phyloP scores from a whole-genome alignment of 2,113 vertebrate species.

The Leucopsar rothschildi region DNA sequence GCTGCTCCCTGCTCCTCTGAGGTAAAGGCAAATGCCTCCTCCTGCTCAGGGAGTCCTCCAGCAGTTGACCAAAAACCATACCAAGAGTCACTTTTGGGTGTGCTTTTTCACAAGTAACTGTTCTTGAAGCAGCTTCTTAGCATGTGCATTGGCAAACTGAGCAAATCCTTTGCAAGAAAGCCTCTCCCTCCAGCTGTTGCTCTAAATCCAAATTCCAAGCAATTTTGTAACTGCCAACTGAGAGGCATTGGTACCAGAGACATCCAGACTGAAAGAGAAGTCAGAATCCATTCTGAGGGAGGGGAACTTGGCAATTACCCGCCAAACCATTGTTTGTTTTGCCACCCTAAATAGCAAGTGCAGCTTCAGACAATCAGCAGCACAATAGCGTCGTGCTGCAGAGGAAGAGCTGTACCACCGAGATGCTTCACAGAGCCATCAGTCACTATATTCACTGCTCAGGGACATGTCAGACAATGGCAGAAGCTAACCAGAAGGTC shows the following conservation, averaged over 20 bases:
- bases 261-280: not conserved
- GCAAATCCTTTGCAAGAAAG: not conserved
- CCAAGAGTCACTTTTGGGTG: not conserved
- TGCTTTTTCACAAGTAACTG: not conserved
- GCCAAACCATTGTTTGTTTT: not conserved
- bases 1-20: not conserved
- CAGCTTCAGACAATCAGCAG: not conserved
- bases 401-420: not conserved
- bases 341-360: not conserved
- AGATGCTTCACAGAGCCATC: not conserved
- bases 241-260: not conserved
- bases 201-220: not conserved
- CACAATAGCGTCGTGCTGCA: not conserved
- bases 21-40: not conserved
- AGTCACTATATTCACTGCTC: not conserved
- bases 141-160: not conserved
- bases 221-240: not conserved
- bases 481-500: not conserved
- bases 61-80: not conserved
- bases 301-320: not conserved
- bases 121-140: not conserved
- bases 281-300: not conserved
- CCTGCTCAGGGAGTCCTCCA: not conserved
- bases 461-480: accelerated
- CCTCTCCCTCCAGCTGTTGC: not conserved